Conservation (phyloP, 2,797 vertebrate species). For the Cryptoblepharus egeriae region DNA sequence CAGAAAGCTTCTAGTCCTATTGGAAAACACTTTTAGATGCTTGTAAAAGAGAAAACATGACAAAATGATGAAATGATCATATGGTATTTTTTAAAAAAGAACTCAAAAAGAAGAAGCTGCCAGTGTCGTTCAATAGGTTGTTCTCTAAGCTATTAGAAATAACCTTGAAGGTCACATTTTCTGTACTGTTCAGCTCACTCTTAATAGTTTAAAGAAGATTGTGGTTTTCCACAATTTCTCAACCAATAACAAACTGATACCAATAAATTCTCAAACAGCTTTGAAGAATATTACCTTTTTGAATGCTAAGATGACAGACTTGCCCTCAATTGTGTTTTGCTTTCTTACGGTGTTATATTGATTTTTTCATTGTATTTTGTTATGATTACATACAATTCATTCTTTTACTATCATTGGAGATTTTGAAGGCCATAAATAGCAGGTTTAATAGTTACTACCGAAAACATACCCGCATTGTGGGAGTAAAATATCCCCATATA, state of each 20-base stretch:
- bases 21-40: background rate
- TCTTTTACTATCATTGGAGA: background rate
- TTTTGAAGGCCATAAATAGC: background rate
- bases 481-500: no score
- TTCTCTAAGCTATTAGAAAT: constrained; percentile 11
- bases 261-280: constrained; percentile 20
- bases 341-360: background rate
- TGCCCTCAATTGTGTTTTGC: constrained; percentile 31
- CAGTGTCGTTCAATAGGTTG: constrained; percentile 37
- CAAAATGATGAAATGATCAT: constrained; percentile 35
- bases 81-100: constrained; percentile 28
- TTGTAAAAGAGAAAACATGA: constrained; percentile 45
- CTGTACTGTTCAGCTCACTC: background rate
- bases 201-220: constrained; percentile 27
- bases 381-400: constrained; percentile 6
- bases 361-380: constrained; percentile 10
- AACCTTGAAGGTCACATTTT: constrained; percentile 36
- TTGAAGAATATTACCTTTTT: constrained; percentile 31
- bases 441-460: background rate
- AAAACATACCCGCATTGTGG: no score
- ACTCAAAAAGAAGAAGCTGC: constrained; percentile 40
- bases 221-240: constrained; percentile 39
- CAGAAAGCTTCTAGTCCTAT: no score
- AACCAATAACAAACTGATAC: constrained; percentile 13
- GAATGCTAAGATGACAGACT: background rate